phyloP scores from a whole-genome alignment of 2,797 vertebrate species.

The Halcyon badia region DNA sequence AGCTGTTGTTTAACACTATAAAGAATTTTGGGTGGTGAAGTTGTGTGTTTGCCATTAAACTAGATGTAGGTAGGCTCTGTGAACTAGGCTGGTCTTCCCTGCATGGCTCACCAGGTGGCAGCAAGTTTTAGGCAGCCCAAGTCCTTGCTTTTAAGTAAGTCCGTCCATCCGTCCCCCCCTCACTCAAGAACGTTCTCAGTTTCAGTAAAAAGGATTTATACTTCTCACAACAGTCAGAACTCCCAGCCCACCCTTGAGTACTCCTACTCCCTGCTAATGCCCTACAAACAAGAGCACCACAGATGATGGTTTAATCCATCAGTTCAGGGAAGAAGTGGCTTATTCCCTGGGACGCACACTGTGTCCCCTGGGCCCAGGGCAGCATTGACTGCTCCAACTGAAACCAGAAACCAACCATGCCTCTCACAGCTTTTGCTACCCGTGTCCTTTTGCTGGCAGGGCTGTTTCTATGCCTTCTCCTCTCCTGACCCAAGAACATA shows the following conservation, averaged over 20 bases:
- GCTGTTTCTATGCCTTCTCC: background rate
- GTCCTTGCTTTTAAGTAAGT: background rate
- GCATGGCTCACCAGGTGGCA: background rate
- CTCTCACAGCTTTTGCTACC: background rate
- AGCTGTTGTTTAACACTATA: background rate
- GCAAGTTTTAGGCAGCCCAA: background rate
- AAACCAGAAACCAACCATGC: background rate
- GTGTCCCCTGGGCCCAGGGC: background rate
- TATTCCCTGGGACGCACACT: accelerated
- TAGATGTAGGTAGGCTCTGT: accelerated
- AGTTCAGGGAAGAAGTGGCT: background rate
- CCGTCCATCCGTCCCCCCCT: too few relatives aligned
- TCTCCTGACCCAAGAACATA: background rate
- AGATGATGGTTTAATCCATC: too few relatives aligned
- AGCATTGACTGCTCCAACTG: background rate
- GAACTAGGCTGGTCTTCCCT: accelerated
- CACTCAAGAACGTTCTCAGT: accelerated
- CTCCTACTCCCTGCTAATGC: accelerated
- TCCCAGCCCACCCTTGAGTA: background rate
- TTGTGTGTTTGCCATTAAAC: background rate
- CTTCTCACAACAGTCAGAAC: background rate
- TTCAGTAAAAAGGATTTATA: background rate
- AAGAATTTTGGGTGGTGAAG: background rate
- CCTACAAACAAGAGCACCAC: background rate
- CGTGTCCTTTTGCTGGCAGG: background rate